These are phyloP conservation scores for Mus spretus DNA, from an alignment of 2,797 vertebrate species.

Conservation along the genomic window DNA sequence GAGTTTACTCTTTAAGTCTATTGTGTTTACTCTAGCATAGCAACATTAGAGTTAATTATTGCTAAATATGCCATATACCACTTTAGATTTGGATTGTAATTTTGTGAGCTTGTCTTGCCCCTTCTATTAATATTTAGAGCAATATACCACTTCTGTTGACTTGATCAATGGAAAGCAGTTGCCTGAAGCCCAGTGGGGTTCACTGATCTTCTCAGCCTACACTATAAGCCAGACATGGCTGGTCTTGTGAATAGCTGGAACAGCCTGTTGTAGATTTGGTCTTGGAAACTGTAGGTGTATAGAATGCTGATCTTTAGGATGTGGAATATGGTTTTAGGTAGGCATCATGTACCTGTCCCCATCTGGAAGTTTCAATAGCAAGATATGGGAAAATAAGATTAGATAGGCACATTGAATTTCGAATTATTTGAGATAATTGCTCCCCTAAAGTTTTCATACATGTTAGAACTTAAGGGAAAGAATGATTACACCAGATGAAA, in stretches of 20 bases:
- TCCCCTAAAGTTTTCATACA: neutral
- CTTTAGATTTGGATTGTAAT: slow-evolving; percentile 15
- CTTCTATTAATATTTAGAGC: slow-evolving; percentile 37
- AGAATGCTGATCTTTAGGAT: neutral
- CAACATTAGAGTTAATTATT: neutral
- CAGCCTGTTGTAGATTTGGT: neutral
- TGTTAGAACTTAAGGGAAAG: slow-evolving; percentile 27
- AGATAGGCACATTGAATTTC: slow-evolving; percentile 11
- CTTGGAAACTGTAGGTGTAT: neutral
- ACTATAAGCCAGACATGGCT: neutral
- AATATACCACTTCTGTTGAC: neutral
- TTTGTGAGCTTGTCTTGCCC: slow-evolving; percentile 20
- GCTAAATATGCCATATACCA: neutral
- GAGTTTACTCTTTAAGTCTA: neutral
- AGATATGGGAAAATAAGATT: neutral
- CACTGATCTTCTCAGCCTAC: slow-evolving; percentile 33
- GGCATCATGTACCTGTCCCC: neutral
- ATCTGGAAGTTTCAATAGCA: neutral
- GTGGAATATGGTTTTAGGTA: neutral
- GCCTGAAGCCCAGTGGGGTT: neutral
- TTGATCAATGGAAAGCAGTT: neutral
- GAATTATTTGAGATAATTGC: neutral
- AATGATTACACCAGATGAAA: slow-evolving; percentile 11
- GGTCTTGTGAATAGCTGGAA: neutral
- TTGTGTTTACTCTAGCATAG: neutral